These are phyloP conservation scores for Tiaroga cobitis DNA, from an alignment of 2,797 vertebrate genomes.

Conservation along the genomic window DNA sequence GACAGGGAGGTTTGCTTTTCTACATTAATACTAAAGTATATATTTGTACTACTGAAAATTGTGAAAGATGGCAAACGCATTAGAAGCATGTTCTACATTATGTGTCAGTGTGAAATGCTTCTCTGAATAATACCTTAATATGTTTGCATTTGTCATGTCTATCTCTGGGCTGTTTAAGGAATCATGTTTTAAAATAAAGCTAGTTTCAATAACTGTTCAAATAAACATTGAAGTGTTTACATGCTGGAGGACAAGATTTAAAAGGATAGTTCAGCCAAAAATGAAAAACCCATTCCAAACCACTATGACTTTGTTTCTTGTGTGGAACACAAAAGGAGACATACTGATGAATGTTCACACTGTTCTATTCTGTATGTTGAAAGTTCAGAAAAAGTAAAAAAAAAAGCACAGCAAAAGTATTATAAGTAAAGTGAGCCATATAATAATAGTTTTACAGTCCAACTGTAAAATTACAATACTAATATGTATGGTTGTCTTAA, in stretches of 20 bases:
- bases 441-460: neutral
- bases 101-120: constrained; percentile 40
- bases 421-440: neutral
- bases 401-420: too few species aligned
- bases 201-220: constrained; percentile 66
- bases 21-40: constrained; percentile 41
- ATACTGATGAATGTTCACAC: neutral
- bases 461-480: neutral
- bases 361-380: neutral
- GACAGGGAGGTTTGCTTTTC: constrained; percentile 50
- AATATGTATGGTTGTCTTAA: neutral
- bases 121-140: constrained; percentile 20
- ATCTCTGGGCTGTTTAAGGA: constrained; percentile 58
- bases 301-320: neutral
- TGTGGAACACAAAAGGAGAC: neutral
- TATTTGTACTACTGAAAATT: constrained; percentile 50
- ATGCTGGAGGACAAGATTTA: neutral
- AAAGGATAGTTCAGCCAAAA: neutral
- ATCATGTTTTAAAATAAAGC: constrained; percentile 70
- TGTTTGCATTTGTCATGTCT: constrained; percentile 50
- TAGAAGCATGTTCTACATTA: constrained; percentile 19
- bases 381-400: neutral
- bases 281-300: neutral
- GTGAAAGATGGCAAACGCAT: constrained; percentile 12
- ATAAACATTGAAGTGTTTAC: neutral